These are phyloP conservation scores for Reticulitermes speratus DNA, from an alignment of 1,140 invertebrate species.

Conservation along the genomic window DNA sequence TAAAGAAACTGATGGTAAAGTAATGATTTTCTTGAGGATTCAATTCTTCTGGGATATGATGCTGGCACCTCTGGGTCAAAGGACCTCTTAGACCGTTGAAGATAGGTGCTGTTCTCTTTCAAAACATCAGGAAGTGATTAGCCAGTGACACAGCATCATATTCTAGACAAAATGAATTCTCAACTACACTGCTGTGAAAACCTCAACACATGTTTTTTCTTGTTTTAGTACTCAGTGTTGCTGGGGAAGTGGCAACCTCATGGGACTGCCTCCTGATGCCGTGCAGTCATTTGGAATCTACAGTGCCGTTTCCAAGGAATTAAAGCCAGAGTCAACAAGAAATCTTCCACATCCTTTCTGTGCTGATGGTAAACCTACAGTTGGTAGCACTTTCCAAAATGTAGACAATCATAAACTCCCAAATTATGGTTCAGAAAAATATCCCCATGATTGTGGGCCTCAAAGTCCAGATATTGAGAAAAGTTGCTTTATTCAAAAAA, in stretches of 20 bases:
- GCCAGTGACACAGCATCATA: no score
- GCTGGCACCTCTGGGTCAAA: no score
- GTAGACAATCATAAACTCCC: conserved; percentile 4
- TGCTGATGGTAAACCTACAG: background rate
- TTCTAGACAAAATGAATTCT: no score
- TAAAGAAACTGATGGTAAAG: no score
- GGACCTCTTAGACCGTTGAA: no score
- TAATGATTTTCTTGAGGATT: no score
- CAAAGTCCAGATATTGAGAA: background rate
- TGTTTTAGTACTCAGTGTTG: conserved; percentile 14
- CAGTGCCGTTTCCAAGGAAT: background rate
- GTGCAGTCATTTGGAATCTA: conserved; percentile 11
- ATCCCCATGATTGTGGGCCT: background rate
- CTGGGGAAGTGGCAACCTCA: conserved; percentile 20
- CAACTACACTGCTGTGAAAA: no score
- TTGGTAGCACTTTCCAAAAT: conserved; percentile 5
- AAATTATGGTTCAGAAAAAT: background rate
- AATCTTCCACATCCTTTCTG: background rate
- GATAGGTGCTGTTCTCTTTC: no score
- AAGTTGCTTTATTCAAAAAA: background rate
- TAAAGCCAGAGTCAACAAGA: background rate
- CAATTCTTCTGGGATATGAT: no score
- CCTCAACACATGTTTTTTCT: background rate
- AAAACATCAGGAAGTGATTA: no score
- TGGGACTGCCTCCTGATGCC: conserved; percentile 17